Percentiles rank a stretch among this genome's conserved stretches.
Conservation (phyloP, 2,888 invertebrate species). For the Lycaena phlaeas region DNA sequence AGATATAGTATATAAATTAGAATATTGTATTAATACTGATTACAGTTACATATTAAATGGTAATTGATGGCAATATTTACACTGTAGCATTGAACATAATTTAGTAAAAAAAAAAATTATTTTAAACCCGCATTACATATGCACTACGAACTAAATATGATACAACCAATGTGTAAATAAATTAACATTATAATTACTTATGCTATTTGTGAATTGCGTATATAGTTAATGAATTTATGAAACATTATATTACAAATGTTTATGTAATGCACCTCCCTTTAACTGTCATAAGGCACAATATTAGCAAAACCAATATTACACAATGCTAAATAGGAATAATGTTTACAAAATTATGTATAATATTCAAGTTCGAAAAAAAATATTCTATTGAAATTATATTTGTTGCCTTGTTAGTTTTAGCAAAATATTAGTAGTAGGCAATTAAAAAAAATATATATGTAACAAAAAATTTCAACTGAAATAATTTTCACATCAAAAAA, state of each 20-base stretch:
- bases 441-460: too few relatives aligned
- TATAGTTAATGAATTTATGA: neutral
- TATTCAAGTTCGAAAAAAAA: too few relatives aligned
- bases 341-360: neutral
- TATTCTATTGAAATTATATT: too few relatives aligned
- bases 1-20: constrained; percentile 43
- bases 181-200: constrained; percentile 22
- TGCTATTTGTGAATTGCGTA: neutral
- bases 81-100: constrained; percentile 52
- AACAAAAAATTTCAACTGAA: too few relatives aligned
- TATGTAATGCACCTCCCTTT: constrained; percentile 6
- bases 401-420: too few relatives aligned
- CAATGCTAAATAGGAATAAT: neutral
- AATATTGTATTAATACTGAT: constrained; percentile 68
- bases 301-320: constrained; percentile 16
- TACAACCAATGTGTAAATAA: constrained; percentile 52
- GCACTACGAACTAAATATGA: constrained; percentile 35
- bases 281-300: constrained; percentile 9
- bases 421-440: too few relatives aligned
- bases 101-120: constrained; percentile 42
- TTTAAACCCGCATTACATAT: constrained; percentile 57
- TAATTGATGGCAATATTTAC: constrained; percentile 64
- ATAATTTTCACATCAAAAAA: too few relatives aligned
- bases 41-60: constrained; percentile 44
- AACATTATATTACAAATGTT: constrained; percentile 1